Evolutionary conservation across 2,797 vertebrate genomes (phyloP).

Genomic region (Melopsittacus undulatus): DNA sequence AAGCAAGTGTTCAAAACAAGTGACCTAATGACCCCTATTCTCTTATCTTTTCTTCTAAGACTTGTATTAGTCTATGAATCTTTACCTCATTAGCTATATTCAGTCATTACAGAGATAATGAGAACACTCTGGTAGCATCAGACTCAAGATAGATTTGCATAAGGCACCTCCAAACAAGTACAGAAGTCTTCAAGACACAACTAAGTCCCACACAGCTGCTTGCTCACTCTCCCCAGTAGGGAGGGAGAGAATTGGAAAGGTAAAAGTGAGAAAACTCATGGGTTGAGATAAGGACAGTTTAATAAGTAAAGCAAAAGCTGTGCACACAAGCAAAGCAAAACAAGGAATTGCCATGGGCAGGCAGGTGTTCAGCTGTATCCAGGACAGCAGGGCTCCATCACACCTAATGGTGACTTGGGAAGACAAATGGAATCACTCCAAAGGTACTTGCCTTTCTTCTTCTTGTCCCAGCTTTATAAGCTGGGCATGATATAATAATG

Average conservation of each 20-base stretch:
- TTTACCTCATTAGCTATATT: background rate
- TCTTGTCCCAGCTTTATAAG: background rate
- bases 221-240: background rate
- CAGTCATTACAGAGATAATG: slow-evolving; percentile 8
- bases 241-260: background rate
- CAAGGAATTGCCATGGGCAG: background rate
- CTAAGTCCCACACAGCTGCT: background rate
- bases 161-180: background rate
- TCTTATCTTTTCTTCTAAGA: slow-evolving; percentile 15
- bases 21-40: background rate
- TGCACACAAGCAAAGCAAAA: background rate
- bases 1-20: background rate
- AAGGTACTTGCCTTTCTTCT: background rate
- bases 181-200: background rate
- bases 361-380: background rate
- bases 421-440: background rate
- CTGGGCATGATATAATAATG: background rate
- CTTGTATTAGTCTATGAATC: background rate
- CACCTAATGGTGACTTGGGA: background rate
- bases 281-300: background rate
- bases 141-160: background rate
- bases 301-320: background rate
- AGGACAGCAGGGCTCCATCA: background rate
- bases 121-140: background rate
- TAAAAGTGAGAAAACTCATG: background rate